Conservation (phyloP, 2,113 vertebrate genomes). For the Passer domesticus region DNA sequence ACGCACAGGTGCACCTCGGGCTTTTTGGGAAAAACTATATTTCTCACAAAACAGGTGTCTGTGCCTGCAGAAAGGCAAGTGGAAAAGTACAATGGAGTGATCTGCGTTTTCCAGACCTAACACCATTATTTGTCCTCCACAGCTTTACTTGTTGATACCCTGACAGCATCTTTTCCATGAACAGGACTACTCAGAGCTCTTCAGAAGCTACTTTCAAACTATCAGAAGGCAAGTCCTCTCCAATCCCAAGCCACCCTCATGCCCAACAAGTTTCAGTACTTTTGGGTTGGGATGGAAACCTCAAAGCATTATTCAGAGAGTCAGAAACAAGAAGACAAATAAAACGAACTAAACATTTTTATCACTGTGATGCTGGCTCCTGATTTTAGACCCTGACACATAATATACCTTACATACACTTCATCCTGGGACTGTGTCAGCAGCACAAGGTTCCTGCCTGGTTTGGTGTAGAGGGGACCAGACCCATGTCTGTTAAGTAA, state of each 20-base stretch:
- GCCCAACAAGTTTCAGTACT: neutral
- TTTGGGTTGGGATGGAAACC: neutral
- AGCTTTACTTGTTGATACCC: neutral
- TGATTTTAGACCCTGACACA: neutral
- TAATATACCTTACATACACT: neutral
- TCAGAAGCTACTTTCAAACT: neutral
- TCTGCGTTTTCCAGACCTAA: neutral
- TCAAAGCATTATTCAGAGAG: neutral
- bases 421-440: neutral
- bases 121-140: neutral
- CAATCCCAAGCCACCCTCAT: neutral
- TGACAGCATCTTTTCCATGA: neutral
- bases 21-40: neutral
- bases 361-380: neutral
- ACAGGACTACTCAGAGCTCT: neutral
- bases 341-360: neutral
- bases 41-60: constrained; percentile 19
- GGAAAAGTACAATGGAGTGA: neutral
- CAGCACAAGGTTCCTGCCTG: neutral
- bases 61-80: neutral
- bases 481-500: neutral
- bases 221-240: neutral
- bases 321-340: neutral
- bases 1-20: neutral
- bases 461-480: neutral